Base-by-base conservation (phyloP, 2,888 invertebrate species). In the Drosophila formosana region DNA sequence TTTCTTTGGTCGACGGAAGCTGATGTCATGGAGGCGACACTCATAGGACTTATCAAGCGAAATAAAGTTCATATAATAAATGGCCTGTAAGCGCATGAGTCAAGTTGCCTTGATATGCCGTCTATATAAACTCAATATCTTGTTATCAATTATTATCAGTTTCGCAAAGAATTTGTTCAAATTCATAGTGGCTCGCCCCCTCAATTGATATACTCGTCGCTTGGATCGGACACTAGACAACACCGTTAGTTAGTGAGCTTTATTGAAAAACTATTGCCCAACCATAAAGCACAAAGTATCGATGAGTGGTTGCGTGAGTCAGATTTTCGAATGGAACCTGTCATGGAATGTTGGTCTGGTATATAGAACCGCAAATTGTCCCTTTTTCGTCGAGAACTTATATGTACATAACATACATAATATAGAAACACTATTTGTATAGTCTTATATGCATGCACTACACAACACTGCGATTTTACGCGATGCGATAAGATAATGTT, bases 121-220 rank as follows among this genome's bases (percentile, higher is more conserved):
- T 32, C 13, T 28, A 47, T 47, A 57, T 39, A 70, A 62, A 68
- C 52, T 68, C 50, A 68, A 52, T 83, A 78, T 79, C 71, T 32
- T 64, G 68, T 71, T 86, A 83, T 87, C 83, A 73, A 46, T 56
- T 70, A 30, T 75, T 83, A 78, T 83, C 75, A 72, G 72, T 77
- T 68, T 67, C 52, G 58, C 53, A 57, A 72, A 55, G 67, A 70
- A 78, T 70, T 77, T 66, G 43, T 64, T 67, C 47, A 43, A 62
- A 65, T 68, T 57, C 39, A 45, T 23, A 52, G 23, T 41, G 11
- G 13, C 32, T n/a, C 8, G 39, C 26, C 46, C 34, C 53, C 53
- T 68, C 52, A 46, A 25, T 52, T 28, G 5, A 26, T 37, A 39
- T 51, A 56, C 23, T 52, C 55, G 46, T 55, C 62, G 65, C 75